Percentiles rank a stretch among this genome's conserved stretches.
These are phyloP conservation scores for Scaptomyza hsui DNA, from an alignment of 1,140 invertebrate species.

Conservation along the genomic window DNA sequence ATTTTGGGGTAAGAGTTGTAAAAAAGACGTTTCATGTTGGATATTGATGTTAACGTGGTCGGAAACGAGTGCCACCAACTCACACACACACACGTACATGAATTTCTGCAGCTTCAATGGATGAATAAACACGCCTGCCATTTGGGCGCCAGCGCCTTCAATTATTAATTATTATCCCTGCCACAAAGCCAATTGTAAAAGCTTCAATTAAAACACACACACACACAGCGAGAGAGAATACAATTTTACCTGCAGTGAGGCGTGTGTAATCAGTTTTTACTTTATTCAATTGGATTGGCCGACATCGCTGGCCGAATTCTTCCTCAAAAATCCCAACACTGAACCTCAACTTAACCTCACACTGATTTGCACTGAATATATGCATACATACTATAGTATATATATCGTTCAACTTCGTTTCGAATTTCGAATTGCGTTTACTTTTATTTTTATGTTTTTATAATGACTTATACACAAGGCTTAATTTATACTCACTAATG, in stretches of 20 bases:
- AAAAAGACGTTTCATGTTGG: conserved; percentile 13
- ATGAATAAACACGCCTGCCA: conserved; percentile 57
- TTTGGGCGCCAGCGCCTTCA: conserved; percentile 53
- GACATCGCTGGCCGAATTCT: conserved; percentile 22
- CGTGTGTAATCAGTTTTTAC: conserved; percentile 52
- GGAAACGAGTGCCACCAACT: conserved; percentile 7
- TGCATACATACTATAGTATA: too few species aligned
- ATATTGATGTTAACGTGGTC: conserved; percentile 24
- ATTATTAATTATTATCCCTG: conserved; percentile 74
- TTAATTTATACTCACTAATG: conserved; percentile 82
- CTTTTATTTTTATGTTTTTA: conserved; percentile 40
- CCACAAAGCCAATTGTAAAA: conserved; percentile 78
- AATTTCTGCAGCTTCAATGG: conserved; percentile 17
- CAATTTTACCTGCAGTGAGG: conserved; percentile 7
- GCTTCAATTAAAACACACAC: conserved; percentile 71
- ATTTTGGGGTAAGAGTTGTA: conserved; percentile 32
- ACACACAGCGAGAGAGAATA: conserved; percentile 27
- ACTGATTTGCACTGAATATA: conserved; percentile 1
- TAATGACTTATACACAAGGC: conserved; percentile 78
- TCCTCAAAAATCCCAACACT: conserved; percentile 5
- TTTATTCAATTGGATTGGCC: conserved; percentile 49
- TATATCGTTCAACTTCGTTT: conserved; percentile 1
- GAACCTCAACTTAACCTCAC: conserved; percentile 2
- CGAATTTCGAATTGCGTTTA: conserved; percentile 11
- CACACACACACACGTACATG: not conserved